Evolutionary conservation across 1,140 invertebrate genomes (phyloP), one percentile per base, ranked within the genome.

Genomic region (Druon quercuslanigerum): DNA sequence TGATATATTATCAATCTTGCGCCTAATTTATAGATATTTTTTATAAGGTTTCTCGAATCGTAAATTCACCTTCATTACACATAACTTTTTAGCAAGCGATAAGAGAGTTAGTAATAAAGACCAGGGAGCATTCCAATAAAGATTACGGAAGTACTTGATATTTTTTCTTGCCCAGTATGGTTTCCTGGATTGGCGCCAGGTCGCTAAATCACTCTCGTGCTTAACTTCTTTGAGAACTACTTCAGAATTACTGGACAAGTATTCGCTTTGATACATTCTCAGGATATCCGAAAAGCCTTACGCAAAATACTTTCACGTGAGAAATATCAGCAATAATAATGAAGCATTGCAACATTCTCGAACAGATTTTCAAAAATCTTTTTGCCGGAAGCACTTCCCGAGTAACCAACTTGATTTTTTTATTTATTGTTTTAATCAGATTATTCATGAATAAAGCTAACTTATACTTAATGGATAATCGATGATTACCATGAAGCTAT

Each of bases 111-210:
- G 25, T n/a, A 40, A 66, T 66, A 66, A 66, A 66, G 25, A 66
- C 60, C 33, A 56, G 60, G 40, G 60, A 66, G 60, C 60, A 66
- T 66, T 40, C 60, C 60, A 66, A 66, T 66, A 66, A 66, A 66
- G 60, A 66, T 66, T 66, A 66, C 14, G 60, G 25, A 66, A 66
- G 60, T 66, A 66, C 60, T 66, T 40, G 25, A 66, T 40, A 66
- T 66, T 66, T 66, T 66, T 40, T 33, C 60, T 66, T 33, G 20
- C 60, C 60, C 60, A 66, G 60, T 33, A 66, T 66, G 60, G 60
- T 46, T 66, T 66, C 60, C 60, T 66, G 60, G 60, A 66, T 66
- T 66, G 33, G 60, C 40, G 60, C 60, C 60, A 66, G 60, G 40
- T 66, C 60, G 60, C 25, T 66, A 66, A 40, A 66, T 66, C 60